A percentile compares a stretch with the other conserved stretches of the same genome.
Evolutionary conservation across 2,113 vertebrate species (phyloP).

Genomic region (Cnemophilus loriae): DNA sequence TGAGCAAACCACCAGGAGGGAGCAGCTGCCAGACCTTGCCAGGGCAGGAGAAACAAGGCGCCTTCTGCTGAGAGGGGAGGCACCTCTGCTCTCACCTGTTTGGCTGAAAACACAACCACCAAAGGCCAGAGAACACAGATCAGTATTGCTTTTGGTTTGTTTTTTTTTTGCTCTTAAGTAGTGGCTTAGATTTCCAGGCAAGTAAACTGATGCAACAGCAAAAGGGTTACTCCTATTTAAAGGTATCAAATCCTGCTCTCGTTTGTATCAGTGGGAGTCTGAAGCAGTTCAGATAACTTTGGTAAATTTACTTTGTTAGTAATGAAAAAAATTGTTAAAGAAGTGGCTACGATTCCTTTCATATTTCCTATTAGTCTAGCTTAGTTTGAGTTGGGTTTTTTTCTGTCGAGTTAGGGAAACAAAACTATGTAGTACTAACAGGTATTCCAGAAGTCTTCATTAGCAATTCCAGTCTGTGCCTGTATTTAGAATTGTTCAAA

Average conservation of each 20-base stretch:
- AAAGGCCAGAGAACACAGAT: neutral
- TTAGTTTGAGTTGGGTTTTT: neutral
- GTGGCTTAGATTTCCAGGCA: neutral
- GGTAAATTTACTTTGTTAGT: neutral
- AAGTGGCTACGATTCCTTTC: neutral
- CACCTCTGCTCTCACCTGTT: neutral
- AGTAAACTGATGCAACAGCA: neutral
- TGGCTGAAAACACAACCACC: neutral
- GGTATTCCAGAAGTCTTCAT: neutral
- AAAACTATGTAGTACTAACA: neutral
- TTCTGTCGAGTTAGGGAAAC: neutral
- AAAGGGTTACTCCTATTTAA: neutral
- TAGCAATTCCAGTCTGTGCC: neutral
- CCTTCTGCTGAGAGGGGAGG: neutral
- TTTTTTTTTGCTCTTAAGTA: neutral
- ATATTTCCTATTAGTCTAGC: neutral
- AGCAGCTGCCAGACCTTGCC: conserved; percentile 22
- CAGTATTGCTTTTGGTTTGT: neutral
- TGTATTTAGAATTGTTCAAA: neutral
- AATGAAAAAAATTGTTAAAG: neutral
- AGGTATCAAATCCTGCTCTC: neutral
- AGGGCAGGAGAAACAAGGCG: neutral
- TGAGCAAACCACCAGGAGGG: neutral
- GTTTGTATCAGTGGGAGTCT: neutral
- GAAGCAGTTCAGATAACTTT: neutral